A percentile compares a stretch with the other conserved stretches of the same genome.
Evolutionary conservation across 1,140 invertebrate species (phyloP).

Genomic region (Drosophila micromelanica): DNA sequence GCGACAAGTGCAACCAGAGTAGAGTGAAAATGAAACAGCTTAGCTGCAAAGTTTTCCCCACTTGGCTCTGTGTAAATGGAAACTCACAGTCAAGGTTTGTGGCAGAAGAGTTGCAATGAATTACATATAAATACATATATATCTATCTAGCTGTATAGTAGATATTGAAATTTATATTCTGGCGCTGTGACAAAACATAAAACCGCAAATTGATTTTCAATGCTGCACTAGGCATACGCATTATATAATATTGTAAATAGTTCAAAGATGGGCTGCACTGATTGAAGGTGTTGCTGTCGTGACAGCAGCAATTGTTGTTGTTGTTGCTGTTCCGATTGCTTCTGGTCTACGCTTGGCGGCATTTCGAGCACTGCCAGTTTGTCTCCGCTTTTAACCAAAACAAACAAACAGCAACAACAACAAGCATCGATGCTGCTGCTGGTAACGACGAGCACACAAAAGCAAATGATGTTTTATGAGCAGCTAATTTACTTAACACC

Average conservation of each 20-base stretch:
- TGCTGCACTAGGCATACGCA: slow-evolving; percentile 53
- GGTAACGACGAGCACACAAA: slow-evolving; percentile 58
- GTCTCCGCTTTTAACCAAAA: slow-evolving; percentile 75
- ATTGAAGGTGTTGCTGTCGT: slow-evolving; percentile 42
- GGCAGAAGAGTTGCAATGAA: slow-evolving; percentile 7
- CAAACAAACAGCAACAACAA: slow-evolving; percentile 46
- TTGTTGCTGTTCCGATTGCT: slow-evolving; percentile 18
- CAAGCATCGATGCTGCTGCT: slow-evolving; percentile 45
- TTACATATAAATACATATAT: not conserved
- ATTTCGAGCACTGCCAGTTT: slow-evolving; percentile 67
- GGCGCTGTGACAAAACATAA: slow-evolving; percentile 64
- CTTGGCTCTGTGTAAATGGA: slow-evolving; percentile 46
- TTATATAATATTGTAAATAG: slow-evolving; percentile 58
- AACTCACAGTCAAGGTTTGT: slow-evolving; percentile 67
- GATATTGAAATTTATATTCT: slow-evolving; percentile 24
- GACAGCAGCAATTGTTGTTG: slow-evolving; percentile 17
- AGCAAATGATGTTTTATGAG: slow-evolving; percentile 81
- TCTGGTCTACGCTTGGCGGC: slow-evolving; percentile 40
- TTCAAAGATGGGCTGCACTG: slow-evolving; percentile 22
- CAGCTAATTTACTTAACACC: slow-evolving; percentile 83
- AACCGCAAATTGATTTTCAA: slow-evolving; percentile 77
- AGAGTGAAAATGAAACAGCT: slow-evolving; percentile 35
- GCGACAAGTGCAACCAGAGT: slow-evolving; percentile 72
- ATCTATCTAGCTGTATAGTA: slow-evolving; percentile 8
- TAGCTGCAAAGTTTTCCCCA: slow-evolving; percentile 3